These are phyloP conservation scores for Coelogynopora nodosa DNA, from an alignment of 2,888 invertebrate genomes.

Conservation along the genomic window DNA sequence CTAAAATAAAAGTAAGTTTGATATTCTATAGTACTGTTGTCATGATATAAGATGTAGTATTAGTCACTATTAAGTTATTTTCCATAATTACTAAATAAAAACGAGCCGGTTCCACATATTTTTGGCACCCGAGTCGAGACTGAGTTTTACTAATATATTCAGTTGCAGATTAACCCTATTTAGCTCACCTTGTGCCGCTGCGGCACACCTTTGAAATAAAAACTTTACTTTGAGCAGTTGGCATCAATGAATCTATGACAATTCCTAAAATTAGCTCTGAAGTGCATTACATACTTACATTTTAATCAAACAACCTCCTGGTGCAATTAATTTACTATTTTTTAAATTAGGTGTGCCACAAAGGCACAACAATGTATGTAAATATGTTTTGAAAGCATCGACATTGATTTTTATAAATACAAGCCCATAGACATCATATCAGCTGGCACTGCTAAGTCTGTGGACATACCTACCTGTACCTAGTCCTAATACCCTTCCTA, in stretches of 20 bases:
- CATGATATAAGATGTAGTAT: not conserved
- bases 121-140: not conserved
- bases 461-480: not conserved
- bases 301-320: not conserved
- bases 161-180: not conserved
- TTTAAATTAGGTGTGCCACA: not conserved
- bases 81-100: not conserved
- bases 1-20: not conserved
- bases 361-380: not conserved
- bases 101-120: not conserved
- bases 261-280: not conserved
- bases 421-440: not conserved
- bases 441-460: not conserved
- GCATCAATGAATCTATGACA: not conserved
- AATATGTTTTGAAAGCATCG: not conserved
- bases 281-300: not conserved
- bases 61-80: not conserved
- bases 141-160: not conserved
- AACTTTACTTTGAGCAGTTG: not conserved
- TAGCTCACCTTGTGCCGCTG: not conserved
- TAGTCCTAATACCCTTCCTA: not conserved
- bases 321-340: not conserved
- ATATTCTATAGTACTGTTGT: not conserved
- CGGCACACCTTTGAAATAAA: not conserved
- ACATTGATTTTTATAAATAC: not conserved